Evolutionary conservation across 2,888 invertebrate species (phyloP).

Genomic region (Hirtodrosophila duncani): DNA sequence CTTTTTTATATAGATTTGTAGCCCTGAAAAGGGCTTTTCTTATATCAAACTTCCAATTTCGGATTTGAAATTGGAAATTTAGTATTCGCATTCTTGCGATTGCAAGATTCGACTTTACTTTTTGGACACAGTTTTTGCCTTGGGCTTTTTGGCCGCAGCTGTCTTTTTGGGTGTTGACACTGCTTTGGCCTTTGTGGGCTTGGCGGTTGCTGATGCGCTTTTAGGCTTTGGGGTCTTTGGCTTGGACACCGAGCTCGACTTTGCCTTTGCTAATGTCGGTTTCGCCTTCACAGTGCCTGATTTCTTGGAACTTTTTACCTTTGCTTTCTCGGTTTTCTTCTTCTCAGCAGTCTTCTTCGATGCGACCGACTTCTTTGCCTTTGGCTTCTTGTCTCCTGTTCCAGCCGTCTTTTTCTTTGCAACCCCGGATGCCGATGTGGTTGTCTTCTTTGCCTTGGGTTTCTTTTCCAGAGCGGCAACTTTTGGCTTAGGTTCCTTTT

Average conservation of each 20-base stretch:
- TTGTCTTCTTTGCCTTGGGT: slow-evolving; percentile 14
- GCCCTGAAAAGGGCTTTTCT: slow-evolving; percentile 21
- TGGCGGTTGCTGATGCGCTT: slow-evolving; percentile 8
- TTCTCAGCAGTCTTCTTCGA: slow-evolving; percentile 37
- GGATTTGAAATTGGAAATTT: slow-evolving; percentile 2
- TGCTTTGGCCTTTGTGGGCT: slow-evolving; percentile 34
- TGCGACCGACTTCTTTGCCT: slow-evolving; percentile 22
- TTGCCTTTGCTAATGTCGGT: slow-evolving; percentile 25
- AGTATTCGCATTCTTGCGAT: neutral
- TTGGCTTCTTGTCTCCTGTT: slow-evolving; percentile 26
- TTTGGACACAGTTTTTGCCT: slow-evolving; percentile 30
- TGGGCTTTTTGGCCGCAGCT: slow-evolving; percentile 29
- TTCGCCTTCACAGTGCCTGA: slow-evolving; percentile 35
- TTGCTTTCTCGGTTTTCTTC: slow-evolving; percentile 32
- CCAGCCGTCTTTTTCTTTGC: slow-evolving; percentile 22
- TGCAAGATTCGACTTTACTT: slow-evolving; percentile 17
- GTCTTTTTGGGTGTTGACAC: slow-evolving; percentile 32
- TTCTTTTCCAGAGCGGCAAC: slow-evolving; percentile 28
- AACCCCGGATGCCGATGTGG: slow-evolving; percentile 3
- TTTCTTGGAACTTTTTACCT: slow-evolving; percentile 39
- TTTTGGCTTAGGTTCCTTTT: slow-evolving; percentile 37
- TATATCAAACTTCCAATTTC: slow-evolving; percentile 2
- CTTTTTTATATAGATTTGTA: slow-evolving; percentile 19
- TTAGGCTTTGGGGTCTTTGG: slow-evolving; percentile 13
- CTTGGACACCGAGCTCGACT: slow-evolving; percentile 20